Conservation (phyloP, 2,113 vertebrate species). For the Stigmatopora nigra region DNA sequence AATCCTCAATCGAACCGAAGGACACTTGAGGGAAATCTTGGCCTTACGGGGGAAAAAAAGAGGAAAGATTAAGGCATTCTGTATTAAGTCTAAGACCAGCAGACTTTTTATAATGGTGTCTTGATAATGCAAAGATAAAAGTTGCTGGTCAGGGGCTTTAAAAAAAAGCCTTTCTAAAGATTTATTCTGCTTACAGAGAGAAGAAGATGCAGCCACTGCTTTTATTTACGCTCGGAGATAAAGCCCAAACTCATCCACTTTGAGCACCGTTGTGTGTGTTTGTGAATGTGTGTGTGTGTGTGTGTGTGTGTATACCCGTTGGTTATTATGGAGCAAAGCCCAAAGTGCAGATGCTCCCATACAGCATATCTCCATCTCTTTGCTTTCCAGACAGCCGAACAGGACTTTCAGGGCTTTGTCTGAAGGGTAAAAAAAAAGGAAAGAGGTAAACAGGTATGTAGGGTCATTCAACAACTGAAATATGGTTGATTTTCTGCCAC, state of each 20-base stretch:
- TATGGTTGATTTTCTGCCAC: too few relatives aligned
- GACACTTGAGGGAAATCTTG: slow-evolving; percentile 86
- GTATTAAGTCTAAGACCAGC: neutral
- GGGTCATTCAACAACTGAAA: neutral
- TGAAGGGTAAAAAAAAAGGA: slow-evolving; percentile 40
- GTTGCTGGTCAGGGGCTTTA: neutral
- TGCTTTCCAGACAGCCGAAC: slow-evolving; percentile 76
- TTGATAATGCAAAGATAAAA: slow-evolving; percentile 15
- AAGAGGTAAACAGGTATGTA: neutral
- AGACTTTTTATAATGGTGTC: neutral
- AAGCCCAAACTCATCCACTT: slow-evolving; percentile 1
- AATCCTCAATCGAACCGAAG: slow-evolving; percentile 80
- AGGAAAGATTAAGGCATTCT: slow-evolving; percentile 19
- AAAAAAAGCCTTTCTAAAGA: slow-evolving; percentile 11
- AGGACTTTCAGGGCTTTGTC: slow-evolving; percentile 78
- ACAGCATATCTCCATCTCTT: slow-evolving; percentile 65
- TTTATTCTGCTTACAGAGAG: slow-evolving; percentile 6
- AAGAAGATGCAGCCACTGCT: slow-evolving; percentile 4
- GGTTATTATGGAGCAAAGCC: slow-evolving; percentile 88
- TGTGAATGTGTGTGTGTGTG: neutral
- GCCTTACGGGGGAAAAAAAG: slow-evolving; percentile 68
- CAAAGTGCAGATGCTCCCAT: slow-evolving; percentile 87
- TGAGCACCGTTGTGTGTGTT: neutral
- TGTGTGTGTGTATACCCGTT: slow-evolving; percentile 73
- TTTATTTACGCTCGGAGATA: slow-evolving; percentile 14